phyloP scores from a whole-genome alignment of 2,113 vertebrate genomes.

The Chlamydotis undulata region DNA sequence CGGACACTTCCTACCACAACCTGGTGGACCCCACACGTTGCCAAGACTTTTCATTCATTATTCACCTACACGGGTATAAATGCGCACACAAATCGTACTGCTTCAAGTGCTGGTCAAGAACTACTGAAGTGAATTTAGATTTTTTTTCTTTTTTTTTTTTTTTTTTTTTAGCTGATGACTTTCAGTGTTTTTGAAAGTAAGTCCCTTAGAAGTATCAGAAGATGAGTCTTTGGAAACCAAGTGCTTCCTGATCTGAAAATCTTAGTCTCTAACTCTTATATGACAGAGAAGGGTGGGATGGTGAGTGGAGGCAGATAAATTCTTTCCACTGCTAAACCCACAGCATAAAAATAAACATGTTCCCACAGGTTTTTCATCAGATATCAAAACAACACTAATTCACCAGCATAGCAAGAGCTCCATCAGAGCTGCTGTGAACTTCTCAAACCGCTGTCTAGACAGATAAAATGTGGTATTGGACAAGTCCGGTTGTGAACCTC shows the following conservation, averaged over 20 bases:
- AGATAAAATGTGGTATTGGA: not conserved
- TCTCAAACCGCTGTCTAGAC: not conserved
- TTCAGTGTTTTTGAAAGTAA: not conserved
- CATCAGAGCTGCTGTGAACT: not conserved
- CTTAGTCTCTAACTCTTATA: not conserved
- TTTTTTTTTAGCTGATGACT: not conserved
- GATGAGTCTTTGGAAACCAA: not conserved
- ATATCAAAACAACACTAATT: not conserved
- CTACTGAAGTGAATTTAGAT: not conserved
- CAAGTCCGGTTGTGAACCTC: not conserved
- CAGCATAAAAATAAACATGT: not conserved
- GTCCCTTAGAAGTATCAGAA: not conserved
- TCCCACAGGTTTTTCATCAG: not conserved
- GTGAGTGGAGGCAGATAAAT: not conserved
- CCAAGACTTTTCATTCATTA: not conserved
- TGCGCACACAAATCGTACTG: not conserved
- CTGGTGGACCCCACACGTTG: not conserved
- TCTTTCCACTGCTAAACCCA: not conserved
- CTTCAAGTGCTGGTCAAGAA: not conserved
- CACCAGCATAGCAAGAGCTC: not conserved
- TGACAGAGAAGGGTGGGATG: not conserved
- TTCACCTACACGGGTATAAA: accelerated
- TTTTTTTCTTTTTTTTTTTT: not conserved
- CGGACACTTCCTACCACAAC: not conserved
- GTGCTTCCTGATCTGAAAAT: not conserved